Base-by-base conservation (phyloP, 2,797 vertebrate genomes). In the Melanotaenia boesemani region DNA sequence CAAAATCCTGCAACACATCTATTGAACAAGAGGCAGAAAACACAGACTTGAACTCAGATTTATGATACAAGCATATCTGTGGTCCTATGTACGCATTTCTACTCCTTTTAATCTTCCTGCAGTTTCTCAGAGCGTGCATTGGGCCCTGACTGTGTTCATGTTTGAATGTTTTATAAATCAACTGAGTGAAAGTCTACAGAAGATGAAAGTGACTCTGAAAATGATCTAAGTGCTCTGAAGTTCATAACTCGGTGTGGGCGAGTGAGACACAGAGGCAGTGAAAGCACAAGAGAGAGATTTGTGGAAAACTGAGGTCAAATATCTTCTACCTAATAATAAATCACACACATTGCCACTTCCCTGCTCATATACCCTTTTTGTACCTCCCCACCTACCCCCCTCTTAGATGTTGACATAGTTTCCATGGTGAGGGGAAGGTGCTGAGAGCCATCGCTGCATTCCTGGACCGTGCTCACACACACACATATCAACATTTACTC, bases 341-440 rank as follows among this genome's bases (percentile, higher is more conserved):
- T 83, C 77, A 62, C 54, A 55, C 69, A 44, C 63, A 5, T 28
- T 10, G n/a, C 28, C 64, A 15, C 54, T 69, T 32, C 9, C 8
- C 32, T n/a, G 52, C 64, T 62, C 58, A 55, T 32, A 67, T 41
- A 73, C 46, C 5, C 50, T 18, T 68, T 37, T 13, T 28, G 20
- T 10, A 10, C 20, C 58, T 12, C 60, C 30, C 41, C 37, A 54
- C 46, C 76, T 76, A 48, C 60, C 66, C 82, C 70, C 65, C 62
- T 22, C 20, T 56, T 59, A 30, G 73, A 72, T 90, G 86, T 92
- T 92, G 86, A 92, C 88, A 91, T 54, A 77, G 93, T 92, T 86
- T 77, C 91, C 90, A 92, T 92, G 88, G 88, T 62, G 78, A 92
- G 71, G 28, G 52, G 59, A 69, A 82, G 77, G 75, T 61, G 83